phyloP scores from a whole-genome alignment of 2,797 vertebrate species.

The Pogonophryne albipinna region DNA sequence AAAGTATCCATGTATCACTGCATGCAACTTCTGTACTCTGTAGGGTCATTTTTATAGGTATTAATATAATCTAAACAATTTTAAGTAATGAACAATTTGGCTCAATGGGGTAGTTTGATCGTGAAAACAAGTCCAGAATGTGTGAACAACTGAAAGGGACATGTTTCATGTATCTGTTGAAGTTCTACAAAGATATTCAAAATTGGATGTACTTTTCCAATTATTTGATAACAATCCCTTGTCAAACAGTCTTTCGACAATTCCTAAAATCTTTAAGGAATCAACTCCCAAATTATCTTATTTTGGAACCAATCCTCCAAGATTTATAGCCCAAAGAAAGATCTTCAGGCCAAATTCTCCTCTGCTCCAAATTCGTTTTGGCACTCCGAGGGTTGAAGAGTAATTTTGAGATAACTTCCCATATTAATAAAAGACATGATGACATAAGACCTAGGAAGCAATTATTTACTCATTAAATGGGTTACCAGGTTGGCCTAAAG shows the following conservation, averaged over 20 bases:
- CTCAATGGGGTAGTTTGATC: not conserved
- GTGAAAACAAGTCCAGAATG: slow-evolving; percentile 27
- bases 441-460: slow-evolving; percentile 82
- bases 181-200: slow-evolving; percentile 66
- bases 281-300: slow-evolving; percentile 75
- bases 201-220: slow-evolving; percentile 79
- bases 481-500: slow-evolving; percentile 83
- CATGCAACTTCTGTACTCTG: slow-evolving; percentile 7
- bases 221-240: slow-evolving; percentile 82
- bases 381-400: slow-evolving; percentile 80
- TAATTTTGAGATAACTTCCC: slow-evolving; percentile 79
- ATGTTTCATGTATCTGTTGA: slow-evolving; percentile 57
- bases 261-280: slow-evolving; percentile 74
- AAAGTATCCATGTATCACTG: slow-evolving; percentile 18
- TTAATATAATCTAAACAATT: not conserved
- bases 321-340: slow-evolving; percentile 70
- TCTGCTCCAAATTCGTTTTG: slow-evolving; percentile 76
- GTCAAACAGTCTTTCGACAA: slow-evolving; percentile 73
- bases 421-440: slow-evolving; percentile 81
- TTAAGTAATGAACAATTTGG: not conserved
- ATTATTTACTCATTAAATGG: slow-evolving; percentile 85
- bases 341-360: slow-evolving; percentile 70
- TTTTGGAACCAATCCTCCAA: slow-evolving; percentile 75
- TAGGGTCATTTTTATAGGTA: not conserved
- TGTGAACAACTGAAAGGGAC: slow-evolving; percentile 20